A percentile compares a stretch with the other conserved stretches of the same genome.
Evolutionary conservation across 2,113 vertebrate species (phyloP).

Genomic region (Silurus meridionalis): DNA sequence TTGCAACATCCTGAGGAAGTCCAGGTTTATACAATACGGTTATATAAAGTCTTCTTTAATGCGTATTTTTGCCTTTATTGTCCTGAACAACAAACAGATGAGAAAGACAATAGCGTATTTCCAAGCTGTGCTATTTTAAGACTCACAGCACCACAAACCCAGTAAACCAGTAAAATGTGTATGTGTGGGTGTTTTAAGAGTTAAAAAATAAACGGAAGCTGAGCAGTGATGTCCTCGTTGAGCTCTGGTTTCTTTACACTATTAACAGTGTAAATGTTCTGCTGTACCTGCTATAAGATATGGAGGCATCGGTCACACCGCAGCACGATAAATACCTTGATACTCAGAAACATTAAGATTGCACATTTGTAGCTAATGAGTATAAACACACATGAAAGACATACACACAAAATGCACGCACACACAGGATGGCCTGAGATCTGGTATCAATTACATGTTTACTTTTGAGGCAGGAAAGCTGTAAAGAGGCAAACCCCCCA

Average conservation of each 20-base stretch:
- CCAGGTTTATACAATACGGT: not conserved
- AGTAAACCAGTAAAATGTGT: not conserved
- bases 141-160: not conserved
- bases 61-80: slow-evolving; percentile 7
- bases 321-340: not conserved
- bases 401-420: not conserved
- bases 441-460: slow-evolving; percentile 50
- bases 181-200: not conserved
- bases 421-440: slow-evolving; percentile 9
- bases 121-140: slow-evolving; percentile 28
- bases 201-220: slow-evolving; percentile 36
- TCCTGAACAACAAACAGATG: slow-evolving; percentile 12
- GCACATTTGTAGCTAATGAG: slow-evolving; percentile 4
- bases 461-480: slow-evolving; percentile 39
- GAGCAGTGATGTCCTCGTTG: not conserved
- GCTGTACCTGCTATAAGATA: slow-evolving; percentile 1
- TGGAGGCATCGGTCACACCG: not conserved
- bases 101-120: slow-evolving; percentile 16
- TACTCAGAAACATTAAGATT: not conserved
- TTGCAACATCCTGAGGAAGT: slow-evolving; percentile 27
- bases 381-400: slow-evolving; percentile 12
- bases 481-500: slow-evolving; percentile 32
- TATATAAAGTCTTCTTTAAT: slow-evolving; percentile 13
- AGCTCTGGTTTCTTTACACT: slow-evolving; percentile 43
- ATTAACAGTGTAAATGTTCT: not conserved